A percentile compares a stretch with the other conserved stretches of the same genome.
Conservation (phyloP, 2,797 vertebrate species). For the Lepus townsendii region DNA sequence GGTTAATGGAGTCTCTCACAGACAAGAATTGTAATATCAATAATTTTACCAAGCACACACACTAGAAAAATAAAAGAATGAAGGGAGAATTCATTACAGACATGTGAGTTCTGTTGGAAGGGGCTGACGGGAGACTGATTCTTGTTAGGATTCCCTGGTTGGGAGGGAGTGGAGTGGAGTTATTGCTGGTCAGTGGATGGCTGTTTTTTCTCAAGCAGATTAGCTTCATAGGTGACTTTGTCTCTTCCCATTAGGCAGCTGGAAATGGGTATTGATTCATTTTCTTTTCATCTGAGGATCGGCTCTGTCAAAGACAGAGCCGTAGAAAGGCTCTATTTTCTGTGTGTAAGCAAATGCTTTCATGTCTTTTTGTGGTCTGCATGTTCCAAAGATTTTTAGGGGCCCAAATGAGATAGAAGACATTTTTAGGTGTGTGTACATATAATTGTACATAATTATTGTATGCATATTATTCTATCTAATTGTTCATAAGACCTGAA, state of each 20-base stretch:
- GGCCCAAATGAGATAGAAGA: neutral
- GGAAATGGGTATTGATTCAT: constrained; percentile 44
- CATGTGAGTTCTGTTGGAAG: constrained; percentile 24
- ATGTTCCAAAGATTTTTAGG: constrained; percentile 53
- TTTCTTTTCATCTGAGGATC: constrained; percentile 59
- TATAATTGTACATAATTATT: neutral
- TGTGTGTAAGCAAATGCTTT: neutral
- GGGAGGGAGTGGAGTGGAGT: constrained; percentile 59
- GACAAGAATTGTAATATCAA: constrained; percentile 51
- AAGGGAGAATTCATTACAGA: constrained; percentile 24
- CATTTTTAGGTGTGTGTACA: neutral
- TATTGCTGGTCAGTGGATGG: constrained; percentile 55
- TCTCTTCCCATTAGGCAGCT: constrained; percentile 62
- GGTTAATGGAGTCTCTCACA: constrained; percentile 22
- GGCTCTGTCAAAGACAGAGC: neutral
- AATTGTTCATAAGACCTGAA: constrained; percentile 1
- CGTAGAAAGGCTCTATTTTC: neutral
- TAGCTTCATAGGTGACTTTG: constrained; percentile 64
- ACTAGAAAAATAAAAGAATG: neutral
- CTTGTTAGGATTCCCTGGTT: constrained; percentile 51
- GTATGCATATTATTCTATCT: neutral
- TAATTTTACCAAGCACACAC: constrained; percentile 61
- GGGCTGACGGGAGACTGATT: constrained; percentile 19
- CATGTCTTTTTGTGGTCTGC: neutral
- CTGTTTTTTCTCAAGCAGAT: constrained; percentile 76